Conservation (phyloP, 2,888 invertebrate genomes). For the Amiota communis region DNA sequence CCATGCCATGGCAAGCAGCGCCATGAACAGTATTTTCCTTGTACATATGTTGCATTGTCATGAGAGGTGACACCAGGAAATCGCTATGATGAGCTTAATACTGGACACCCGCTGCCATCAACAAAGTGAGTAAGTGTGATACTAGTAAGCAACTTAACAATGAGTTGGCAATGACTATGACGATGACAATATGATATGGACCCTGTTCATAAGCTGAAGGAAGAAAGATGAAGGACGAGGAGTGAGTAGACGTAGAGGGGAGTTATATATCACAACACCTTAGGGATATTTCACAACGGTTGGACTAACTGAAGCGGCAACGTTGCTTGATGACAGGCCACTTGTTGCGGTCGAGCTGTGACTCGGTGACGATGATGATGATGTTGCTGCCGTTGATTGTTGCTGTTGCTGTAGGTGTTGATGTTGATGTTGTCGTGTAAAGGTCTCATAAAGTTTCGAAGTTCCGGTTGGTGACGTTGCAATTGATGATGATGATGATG, state of each 20-base stretch:
- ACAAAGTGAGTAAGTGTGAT: no score
- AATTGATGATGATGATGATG: constrained; percentile 35
- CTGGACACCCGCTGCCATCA: no score
- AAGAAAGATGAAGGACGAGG: no score
- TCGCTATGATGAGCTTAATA: no score
- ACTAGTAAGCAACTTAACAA: no score
- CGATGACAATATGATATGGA: neutral
- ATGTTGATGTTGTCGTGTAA: constrained; percentile 31
- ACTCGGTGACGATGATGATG: constrained; percentile 11
- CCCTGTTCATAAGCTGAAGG: neutral
- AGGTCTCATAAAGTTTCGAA: constrained; percentile 14
- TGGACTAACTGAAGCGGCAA: constrained; percentile 27
- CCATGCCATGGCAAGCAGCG: no score
- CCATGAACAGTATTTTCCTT: no score
- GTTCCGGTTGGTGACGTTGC: constrained; percentile 35
- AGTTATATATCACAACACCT: constrained; percentile 18
- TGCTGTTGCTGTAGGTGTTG: neutral
- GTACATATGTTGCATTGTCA: no score
- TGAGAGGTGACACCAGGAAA: no score
- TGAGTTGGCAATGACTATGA: no score
- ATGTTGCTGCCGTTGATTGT: constrained; percentile 11
- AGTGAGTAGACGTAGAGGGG: no score
- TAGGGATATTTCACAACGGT: constrained; percentile 68
- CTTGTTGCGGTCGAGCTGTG: constrained; percentile 20
- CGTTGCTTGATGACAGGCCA: constrained; percentile 24